phyloP scores from a whole-genome alignment of 2,797 vertebrate genomes.

The Channallabes apus region DNA sequence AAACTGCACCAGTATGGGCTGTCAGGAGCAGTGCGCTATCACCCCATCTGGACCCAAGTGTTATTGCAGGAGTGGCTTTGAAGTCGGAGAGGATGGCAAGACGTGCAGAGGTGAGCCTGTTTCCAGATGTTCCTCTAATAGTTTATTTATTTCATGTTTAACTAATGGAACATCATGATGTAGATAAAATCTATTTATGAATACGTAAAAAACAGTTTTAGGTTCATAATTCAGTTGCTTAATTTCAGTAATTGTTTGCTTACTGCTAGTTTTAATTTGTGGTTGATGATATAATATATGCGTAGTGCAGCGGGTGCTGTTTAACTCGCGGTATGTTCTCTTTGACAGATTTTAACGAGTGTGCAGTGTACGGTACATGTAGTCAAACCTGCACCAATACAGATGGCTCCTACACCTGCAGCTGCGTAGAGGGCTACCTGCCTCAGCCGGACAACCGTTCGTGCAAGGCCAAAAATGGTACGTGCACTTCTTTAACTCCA shows the following conservation, averaged over 20 bases:
- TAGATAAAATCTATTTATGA: not conserved
- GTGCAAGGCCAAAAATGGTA: conserved; percentile 98
- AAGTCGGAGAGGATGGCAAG: conserved; percentile 85
- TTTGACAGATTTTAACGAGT: conserved; percentile 90
- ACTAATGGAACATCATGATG: not conserved
- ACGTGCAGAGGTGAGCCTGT: conserved; percentile 85
- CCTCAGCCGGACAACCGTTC: conserved; percentile 93
- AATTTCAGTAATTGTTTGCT: not conserved
- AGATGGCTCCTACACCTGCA: conserved; percentile 87
- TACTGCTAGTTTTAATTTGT: not conserved
- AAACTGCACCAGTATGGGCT: conserved; percentile 79
- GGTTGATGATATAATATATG: not conserved
- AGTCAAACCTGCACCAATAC: conserved; percentile 92
- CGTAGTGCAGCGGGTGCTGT: not conserved
- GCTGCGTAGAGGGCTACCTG: conserved; percentile 95
- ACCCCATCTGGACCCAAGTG: conserved; percentile 83
- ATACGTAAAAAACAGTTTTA: too few relatives aligned
- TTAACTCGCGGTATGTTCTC: conserved; percentile 14
- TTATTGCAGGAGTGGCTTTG: conserved; percentile 88
- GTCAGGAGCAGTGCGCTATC: conserved; percentile 85
- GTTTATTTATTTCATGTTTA: too few relatives aligned
- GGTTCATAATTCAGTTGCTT: not conserved
- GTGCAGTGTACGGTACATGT: conserved; percentile 87
- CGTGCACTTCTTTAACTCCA: not conserved
- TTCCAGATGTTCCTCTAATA: not conserved